phyloP scores from a whole-genome alignment of 2,797 vertebrate species.

The Microchirus variegatus region DNA sequence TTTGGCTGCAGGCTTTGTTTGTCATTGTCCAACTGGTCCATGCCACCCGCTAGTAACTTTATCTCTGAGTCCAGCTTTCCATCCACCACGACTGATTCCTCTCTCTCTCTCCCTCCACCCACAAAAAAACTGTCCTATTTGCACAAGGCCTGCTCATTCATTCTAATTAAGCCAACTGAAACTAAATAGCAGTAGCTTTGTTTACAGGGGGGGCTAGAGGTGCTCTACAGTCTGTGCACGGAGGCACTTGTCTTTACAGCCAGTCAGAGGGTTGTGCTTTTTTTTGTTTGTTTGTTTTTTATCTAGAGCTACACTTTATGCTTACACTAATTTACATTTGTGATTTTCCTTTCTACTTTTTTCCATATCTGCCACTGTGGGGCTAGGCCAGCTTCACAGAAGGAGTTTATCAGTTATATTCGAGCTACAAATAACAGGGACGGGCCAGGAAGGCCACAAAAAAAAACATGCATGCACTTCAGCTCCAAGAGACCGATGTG shows the following conservation, averaged over 20 bases:
- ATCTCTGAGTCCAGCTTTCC: conserved; percentile 78
- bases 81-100: conserved; percentile 67
- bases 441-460: too few relatives aligned
- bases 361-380: conserved; percentile 77
- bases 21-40: conserved; percentile 72
- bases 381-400: conserved; percentile 47
- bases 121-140: conserved; percentile 68
- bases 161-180: conserved; percentile 85
- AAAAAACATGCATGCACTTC: conserved; percentile 1
- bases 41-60: conserved; percentile 74
- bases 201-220: conserved; percentile 73
- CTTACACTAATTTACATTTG: conserved; percentile 82
- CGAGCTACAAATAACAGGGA: conserved; percentile 57
- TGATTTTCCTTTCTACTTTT: conserved; percentile 77
- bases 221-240: conserved; percentile 80
- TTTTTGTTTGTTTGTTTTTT: conserved; percentile 79
- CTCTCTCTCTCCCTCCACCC: conserved; percentile 63
- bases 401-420: conserved; percentile 73
- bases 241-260: conserved; percentile 76
- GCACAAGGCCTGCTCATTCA: conserved; percentile 78
- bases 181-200: conserved; percentile 82
- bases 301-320: conserved; percentile 81
- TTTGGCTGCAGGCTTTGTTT: conserved; percentile 68
- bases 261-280: conserved; percentile 73
- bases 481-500: conserved; percentile 32